Evolutionary conservation across 2,797 vertebrate species (phyloP).

Genomic region (Loris lydekkerianus): DNA sequence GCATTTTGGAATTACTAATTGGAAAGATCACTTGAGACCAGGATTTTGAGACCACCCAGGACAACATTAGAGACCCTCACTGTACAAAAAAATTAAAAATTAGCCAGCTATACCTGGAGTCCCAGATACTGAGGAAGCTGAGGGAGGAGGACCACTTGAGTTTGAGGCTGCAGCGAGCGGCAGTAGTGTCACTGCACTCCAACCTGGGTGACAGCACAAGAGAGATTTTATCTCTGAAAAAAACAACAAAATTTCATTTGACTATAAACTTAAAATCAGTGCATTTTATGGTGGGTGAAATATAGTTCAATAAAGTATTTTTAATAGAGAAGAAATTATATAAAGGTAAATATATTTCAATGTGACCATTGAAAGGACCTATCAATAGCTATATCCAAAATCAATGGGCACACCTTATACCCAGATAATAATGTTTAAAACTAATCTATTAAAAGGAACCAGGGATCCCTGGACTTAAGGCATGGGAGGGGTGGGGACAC

Average conservation of each 20-base stretch:
- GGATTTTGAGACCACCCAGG: neutral
- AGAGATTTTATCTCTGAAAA: too few species aligned
- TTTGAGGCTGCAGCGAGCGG: neutral
- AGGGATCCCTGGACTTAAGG: neutral
- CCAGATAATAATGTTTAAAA: neutral
- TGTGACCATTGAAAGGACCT: slow-evolving; percentile 11
- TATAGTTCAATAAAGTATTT: neutral
- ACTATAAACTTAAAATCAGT: neutral
- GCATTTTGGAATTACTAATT: neutral
- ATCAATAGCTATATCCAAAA: neutral
- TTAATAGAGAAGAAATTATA: neutral
- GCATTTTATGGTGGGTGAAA: neutral
- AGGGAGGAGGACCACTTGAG: neutral
- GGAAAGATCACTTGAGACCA: neutral
- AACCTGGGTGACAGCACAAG: too few species aligned
- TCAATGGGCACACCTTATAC: neutral
- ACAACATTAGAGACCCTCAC: neutral
- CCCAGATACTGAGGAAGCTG: neutral
- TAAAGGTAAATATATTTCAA: neutral
- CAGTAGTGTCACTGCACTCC: too few species aligned
- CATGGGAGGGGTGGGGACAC: neutral
- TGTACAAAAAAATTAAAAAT: neutral
- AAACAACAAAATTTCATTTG: neutral
- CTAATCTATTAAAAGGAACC: neutral
- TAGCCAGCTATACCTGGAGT: neutral